phyloP scores from a whole-genome alignment of 2,113 vertebrate species.

The Alces alces region DNA sequence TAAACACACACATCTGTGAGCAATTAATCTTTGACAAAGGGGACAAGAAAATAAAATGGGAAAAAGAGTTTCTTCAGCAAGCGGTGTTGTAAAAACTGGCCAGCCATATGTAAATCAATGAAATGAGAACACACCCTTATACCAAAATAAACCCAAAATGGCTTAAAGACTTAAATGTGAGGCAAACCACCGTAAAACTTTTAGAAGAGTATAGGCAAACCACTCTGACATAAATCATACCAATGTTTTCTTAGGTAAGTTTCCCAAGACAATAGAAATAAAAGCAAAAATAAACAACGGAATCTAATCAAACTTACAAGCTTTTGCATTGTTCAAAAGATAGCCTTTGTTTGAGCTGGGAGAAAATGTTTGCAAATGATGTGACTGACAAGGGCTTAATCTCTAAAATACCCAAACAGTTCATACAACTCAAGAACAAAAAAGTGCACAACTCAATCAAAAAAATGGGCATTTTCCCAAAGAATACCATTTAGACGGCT shows the following conservation, averaged over 20 bases:
- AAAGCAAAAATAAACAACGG: not conserved
- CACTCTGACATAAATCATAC: not conserved
- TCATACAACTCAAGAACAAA: not conserved
- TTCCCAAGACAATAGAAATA: not conserved
- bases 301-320: not conserved
- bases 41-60: not conserved
- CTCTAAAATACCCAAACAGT: not conserved
- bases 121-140: not conserved
- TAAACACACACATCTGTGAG: not conserved
- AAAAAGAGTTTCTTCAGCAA: not conserved
- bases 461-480: not conserved
- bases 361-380: not conserved
- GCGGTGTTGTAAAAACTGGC: not conserved
- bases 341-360: not conserved
- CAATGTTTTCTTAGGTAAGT: not conserved
- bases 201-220: not conserved
- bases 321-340: not conserved
- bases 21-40: not conserved
- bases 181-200: not conserved
- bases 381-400: not conserved
- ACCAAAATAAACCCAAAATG: not conserved
- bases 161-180: not conserved
- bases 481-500: not conserved
- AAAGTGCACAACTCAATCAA: not conserved
- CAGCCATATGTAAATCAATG: not conserved